A percentile compares a stretch with the other conserved stretches of the same genome.
These are phyloP conservation scores for Prionailurus bengalensis DNA, from an alignment of 2,113 vertebrate genomes.

Conservation along the genomic window DNA sequence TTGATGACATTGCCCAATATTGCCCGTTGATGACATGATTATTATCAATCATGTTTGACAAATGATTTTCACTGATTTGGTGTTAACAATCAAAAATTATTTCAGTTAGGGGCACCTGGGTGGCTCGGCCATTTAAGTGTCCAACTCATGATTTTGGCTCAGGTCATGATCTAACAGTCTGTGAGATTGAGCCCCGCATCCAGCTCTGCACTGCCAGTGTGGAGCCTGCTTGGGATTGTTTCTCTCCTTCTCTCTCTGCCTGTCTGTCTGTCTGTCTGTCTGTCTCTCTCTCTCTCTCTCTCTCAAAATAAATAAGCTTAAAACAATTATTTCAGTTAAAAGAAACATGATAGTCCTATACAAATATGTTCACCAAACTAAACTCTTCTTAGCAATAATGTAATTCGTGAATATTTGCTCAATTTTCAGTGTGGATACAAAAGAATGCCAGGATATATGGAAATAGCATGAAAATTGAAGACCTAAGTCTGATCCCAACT, in stretches of 20 bases:
- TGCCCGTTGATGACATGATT: background rate
- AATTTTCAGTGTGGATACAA: background rate
- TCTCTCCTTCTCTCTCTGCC: too few species aligned
- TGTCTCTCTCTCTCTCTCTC: too few species aligned
- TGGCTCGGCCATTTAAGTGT: too few species aligned
- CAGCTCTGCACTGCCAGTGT: too few species aligned
- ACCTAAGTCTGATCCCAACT: background rate
- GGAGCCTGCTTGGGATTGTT: too few species aligned
- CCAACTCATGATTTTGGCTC: too few species aligned
- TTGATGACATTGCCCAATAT: background rate
- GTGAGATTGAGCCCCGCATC: too few species aligned
- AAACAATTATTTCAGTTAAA: background rate
- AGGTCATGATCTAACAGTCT: too few species aligned
- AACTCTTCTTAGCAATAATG: background rate
- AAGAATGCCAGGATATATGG: background rate
- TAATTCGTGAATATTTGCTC: background rate
- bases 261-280: too few species aligned
- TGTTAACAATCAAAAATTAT: constrained; percentile 5
- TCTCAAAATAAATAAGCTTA: too few species aligned
- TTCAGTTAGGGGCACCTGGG: background rate
- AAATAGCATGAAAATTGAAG: background rate
- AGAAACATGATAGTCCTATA: background rate
- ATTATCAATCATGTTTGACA: background rate
- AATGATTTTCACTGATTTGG: background rate
- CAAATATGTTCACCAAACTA: background rate